phyloP scores from a whole-genome alignment of 2,113 vertebrate species.

The human region DNA sequence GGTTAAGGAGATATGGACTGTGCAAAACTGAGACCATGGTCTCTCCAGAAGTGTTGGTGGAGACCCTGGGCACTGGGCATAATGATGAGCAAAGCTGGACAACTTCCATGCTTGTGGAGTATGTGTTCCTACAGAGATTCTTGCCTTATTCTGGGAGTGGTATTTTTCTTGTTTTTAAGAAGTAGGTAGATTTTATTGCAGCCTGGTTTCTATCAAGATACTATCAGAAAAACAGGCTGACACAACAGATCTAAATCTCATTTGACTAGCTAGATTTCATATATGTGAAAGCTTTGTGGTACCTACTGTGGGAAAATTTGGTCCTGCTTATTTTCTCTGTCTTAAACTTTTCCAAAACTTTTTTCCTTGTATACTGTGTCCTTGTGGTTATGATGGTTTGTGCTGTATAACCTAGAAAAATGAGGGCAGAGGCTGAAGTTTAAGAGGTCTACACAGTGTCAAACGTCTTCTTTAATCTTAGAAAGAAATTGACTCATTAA shows the following conservation, averaged over 20 bases:
- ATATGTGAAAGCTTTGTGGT: conserved; percentile 47
- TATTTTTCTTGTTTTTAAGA: conserved; percentile 24
- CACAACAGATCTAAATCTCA: conserved; percentile 50
- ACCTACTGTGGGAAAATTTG: background rate
- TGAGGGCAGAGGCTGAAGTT: conserved; percentile 55
- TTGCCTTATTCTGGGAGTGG: background rate
- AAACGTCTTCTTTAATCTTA: conserved; percentile 44
- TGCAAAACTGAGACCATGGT: background rate
- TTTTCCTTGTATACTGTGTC: conserved; percentile 50
- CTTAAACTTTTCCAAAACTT: conserved; percentile 55
- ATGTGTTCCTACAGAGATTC: background rate
- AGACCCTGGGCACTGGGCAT: accelerated
- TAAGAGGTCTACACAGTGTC: conserved; percentile 27
- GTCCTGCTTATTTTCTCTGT: conserved; percentile 25
- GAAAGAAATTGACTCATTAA: conserved; percentile 57
- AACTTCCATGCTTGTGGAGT: background rate
- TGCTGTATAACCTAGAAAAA: conserved; percentile 18
- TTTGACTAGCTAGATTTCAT: conserved; percentile 67
- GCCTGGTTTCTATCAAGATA: conserved; percentile 52
- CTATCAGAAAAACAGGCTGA: conserved; percentile 63
- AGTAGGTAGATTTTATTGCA: background rate
- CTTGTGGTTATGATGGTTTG: conserved; percentile 55
- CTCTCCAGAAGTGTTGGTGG: accelerated
- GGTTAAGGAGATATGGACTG: background rate
- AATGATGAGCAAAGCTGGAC: background rate